Percentiles rank a stretch among this genome's conserved stretches.
Evolutionary conservation across 2,888 invertebrate genomes (phyloP).

Genomic region (Alsophila aescularia): DNA sequence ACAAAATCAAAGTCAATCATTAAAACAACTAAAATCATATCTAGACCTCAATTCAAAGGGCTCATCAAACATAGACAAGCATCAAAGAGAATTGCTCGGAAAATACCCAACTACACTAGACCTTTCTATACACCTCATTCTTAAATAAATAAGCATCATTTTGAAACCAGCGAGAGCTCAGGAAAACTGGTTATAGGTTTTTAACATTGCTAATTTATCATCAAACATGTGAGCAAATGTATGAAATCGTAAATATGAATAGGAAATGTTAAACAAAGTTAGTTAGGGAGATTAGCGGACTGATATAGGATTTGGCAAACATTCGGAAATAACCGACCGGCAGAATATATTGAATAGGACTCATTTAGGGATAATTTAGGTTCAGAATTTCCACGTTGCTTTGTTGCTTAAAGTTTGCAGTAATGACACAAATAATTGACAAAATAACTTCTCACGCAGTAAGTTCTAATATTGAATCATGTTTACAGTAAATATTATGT

Average conservation of each 20-base stretch:
- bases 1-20: too few relatives aligned
- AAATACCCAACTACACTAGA: too few relatives aligned
- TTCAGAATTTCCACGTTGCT: neutral
- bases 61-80: slow-evolving; percentile 36
- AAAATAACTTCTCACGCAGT: too few relatives aligned
- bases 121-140: slow-evolving; percentile 3
- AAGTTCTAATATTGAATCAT: too few relatives aligned
- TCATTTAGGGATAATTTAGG: neutral
- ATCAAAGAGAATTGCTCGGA: slow-evolving; percentile 47
- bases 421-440: too few relatives aligned
- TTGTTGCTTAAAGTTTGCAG: too few relatives aligned
- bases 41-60: too few relatives aligned
- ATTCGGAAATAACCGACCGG: slow-evolving; percentile 17
- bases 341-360: slow-evolving; percentile 11
- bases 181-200: slow-evolving; percentile 12
- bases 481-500: too few relatives aligned
- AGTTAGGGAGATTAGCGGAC: slow-evolving; percentile 33
- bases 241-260: slow-evolving; percentile 43
- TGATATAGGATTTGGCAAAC: slow-evolving; percentile 28
- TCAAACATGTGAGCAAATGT: slow-evolving; percentile 36
- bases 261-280: slow-evolving; percentile 30
- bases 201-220: slow-evolving; percentile 37
- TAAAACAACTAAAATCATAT: too few relatives aligned
- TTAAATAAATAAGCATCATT: neutral
- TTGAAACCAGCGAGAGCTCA: slow-evolving; percentile 4